These are phyloP conservation scores for Cyaniris semiargus DNA, from an alignment of 2,888 invertebrate species.

Conservation along the genomic window DNA sequence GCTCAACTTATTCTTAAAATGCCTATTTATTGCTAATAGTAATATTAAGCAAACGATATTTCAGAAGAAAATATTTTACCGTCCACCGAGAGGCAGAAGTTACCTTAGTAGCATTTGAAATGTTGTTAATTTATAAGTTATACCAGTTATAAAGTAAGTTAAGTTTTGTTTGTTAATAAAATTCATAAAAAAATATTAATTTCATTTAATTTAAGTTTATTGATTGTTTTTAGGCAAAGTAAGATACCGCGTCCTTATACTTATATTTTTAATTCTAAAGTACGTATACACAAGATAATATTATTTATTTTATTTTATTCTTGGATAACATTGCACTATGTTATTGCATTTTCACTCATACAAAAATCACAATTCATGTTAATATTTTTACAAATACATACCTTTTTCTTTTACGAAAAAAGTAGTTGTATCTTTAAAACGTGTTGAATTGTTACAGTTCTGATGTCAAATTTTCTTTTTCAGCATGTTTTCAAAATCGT, in stretches of 20 bases:
- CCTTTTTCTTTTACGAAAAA: slow-evolving; percentile 3
- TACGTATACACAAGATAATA: background rate
- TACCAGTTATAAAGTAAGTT: background rate
- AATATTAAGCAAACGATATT: background rate
- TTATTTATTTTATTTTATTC: background rate
- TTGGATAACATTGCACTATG: background rate
- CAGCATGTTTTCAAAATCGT: background rate
- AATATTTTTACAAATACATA: background rate
- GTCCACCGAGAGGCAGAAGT: background rate
- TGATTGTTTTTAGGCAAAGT: background rate
- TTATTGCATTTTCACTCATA: slow-evolving; percentile 63
- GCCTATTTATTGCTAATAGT: slow-evolving; percentile 1
- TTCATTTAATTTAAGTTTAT: background rate
- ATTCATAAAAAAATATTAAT: background rate
- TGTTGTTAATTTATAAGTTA: background rate
- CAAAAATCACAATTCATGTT: slow-evolving; percentile 13
- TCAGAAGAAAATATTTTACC: background rate
- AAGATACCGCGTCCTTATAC: background rate
- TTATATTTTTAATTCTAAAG: background rate
- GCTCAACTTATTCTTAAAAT: background rate
- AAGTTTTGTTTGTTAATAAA: slow-evolving; percentile 14
- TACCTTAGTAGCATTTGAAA: slow-evolving; percentile 4
- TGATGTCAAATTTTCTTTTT: background rate
- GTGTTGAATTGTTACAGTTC: background rate
- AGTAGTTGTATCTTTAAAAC: background rate